Percentiles rank a stretch among this genome's conserved stretches.
phyloP scores from a whole-genome alignment of 2,888 invertebrate genomes.

The Lottia gigantea region DNA sequence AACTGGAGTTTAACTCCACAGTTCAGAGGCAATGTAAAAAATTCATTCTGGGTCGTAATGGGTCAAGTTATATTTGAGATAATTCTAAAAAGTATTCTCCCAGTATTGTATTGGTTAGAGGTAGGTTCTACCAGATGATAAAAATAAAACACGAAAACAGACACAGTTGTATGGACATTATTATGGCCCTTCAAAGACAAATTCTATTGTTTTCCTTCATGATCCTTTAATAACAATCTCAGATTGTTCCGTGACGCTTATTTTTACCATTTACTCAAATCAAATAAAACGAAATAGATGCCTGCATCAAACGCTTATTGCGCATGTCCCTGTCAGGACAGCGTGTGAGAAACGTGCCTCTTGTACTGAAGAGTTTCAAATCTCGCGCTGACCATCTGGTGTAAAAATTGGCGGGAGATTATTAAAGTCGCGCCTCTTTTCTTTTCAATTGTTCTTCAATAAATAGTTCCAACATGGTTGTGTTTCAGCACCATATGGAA shows the following conservation, averaged over 20 bases:
- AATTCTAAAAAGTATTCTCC: no score
- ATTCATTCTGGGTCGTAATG: no score
- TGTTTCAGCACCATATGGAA: slow-evolving; percentile 21
- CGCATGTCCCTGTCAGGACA: slow-evolving; percentile 8
- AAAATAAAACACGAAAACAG: no score
- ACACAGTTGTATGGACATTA: no score
- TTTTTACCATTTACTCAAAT: background rate
- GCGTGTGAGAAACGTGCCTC: slow-evolving; percentile 11
- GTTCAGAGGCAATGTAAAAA: no score
- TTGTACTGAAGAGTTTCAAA: background rate
- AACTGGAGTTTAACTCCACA: no score
- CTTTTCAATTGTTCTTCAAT: slow-evolving; percentile 1
- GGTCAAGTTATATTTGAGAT: no score
- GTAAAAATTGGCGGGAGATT: slow-evolving; percentile 8
- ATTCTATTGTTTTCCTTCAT: no score
- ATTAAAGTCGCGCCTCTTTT: slow-evolving; percentile 11
- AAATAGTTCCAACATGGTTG: slow-evolving; percentile 7
- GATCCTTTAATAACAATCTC: no score
- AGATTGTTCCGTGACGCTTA: background rate
- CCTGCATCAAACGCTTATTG: slow-evolving; percentile 4
- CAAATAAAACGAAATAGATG: background rate
- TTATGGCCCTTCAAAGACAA: no score
- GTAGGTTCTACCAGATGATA: no score
- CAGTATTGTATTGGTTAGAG: no score
- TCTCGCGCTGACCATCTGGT: slow-evolving; percentile 4